Evolutionary conservation across 1,140 invertebrate genomes (phyloP).

Genomic region (Neocloeon triangulifer): DNA sequence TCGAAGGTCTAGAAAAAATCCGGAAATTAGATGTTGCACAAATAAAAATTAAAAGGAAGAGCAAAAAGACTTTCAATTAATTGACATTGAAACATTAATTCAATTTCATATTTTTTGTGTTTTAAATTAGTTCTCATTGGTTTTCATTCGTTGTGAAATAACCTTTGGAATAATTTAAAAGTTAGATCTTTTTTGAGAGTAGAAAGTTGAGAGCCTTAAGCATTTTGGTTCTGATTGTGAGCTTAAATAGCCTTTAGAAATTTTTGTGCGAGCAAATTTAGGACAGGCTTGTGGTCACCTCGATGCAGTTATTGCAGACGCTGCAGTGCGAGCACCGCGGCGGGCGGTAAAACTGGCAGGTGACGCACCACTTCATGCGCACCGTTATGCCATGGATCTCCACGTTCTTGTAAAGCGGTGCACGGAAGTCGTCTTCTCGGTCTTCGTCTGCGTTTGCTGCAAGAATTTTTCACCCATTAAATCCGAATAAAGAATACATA

Average conservation of each 20-base stretch:
- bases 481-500: too few relatives aligned
- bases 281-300: constrained; percentile 35
- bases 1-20: constrained; percentile 93
- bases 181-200: too few relatives aligned
- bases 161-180: too few relatives aligned
- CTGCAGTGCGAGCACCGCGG: constrained; percentile 97
- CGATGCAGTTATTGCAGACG: constrained; percentile 97
- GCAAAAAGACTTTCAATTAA: constrained; percentile 2
- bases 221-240: too few relatives aligned
- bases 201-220: too few relatives aligned
- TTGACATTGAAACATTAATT: neutral
- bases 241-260: too few relatives aligned
- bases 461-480: too few relatives aligned
- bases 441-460: constrained; percentile 88
- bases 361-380: constrained; percentile 99
- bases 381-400: constrained; percentile 97
- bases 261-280: too few relatives aligned
- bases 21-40: too few relatives aligned
- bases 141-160: too few relatives aligned
- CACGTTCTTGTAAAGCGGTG: constrained; percentile 92
- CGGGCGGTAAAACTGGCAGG: constrained; percentile 97
- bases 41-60: constrained; percentile 8
- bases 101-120: too few relatives aligned
- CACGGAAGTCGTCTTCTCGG: constrained; percentile 88
- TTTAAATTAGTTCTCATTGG: too few relatives aligned